Evolutionary conservation across 53 echinoderm and acorn worm genomes (phyloP).

Genomic region (Arbacia lixula): DNA sequence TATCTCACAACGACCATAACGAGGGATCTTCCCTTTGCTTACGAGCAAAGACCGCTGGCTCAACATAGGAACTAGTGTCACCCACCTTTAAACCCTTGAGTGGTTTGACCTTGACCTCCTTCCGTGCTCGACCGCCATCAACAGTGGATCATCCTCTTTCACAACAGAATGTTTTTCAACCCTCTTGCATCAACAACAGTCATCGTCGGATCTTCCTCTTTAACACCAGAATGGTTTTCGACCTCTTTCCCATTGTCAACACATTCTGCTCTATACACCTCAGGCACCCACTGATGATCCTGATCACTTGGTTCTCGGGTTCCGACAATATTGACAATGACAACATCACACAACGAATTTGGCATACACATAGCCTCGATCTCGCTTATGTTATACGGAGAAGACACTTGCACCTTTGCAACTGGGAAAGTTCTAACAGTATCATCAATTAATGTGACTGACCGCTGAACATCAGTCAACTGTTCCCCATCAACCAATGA

Average conservation of each 20-base stretch:
- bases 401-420: slow-evolving; percentile 32
- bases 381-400: slow-evolving; percentile 36
- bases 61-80: too few species aligned
- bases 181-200: too few species aligned
- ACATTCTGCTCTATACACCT: background rate
- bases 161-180: too few species aligned
- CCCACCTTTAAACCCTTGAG: too few species aligned
- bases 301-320: background rate
- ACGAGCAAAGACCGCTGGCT: too few species aligned
- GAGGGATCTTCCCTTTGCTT: too few species aligned
- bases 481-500: background rate
- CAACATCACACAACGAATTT: slow-evolving; percentile 58
- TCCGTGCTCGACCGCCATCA: too few species aligned
- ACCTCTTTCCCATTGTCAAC: background rate
- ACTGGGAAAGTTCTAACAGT: slow-evolving; percentile 47
- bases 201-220: too few species aligned
- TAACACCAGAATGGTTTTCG: too few species aligned
- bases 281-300: background rate
- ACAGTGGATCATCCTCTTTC: too few species aligned
- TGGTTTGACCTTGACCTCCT: too few species aligned
- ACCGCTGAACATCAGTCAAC: background rate
- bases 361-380: slow-evolving; percentile 38
- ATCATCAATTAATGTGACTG: slow-evolving; percentile 52
- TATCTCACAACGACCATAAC: too few species aligned
- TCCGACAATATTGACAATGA: slow-evolving; percentile 54